Base-by-base conservation (phyloP, 2,888 invertebrate species). In the Prenolepis imparis region DNA sequence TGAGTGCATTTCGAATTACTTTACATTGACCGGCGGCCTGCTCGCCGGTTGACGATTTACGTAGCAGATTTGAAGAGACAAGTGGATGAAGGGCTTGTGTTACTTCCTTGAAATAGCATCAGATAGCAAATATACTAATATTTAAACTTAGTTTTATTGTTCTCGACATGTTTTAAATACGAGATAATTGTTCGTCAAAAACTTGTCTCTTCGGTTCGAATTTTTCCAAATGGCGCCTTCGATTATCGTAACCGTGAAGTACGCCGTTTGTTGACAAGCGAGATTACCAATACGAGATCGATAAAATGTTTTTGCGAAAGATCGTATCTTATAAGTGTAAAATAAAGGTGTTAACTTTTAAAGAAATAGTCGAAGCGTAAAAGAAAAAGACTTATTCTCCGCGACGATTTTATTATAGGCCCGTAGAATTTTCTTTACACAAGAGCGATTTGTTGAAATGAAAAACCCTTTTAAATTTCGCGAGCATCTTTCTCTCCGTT, bases 401-500 rank as follows among this genome's bases (percentile, higher is more conserved):
- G n/a, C n/a, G n/a, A n/a, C n/a, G n/a, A n/a, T n/a, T n/a, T n/a
- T n/a, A n/a, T n/a, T n/a, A n/a, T n/a, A n/a, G n/a, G n/a, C n/a
- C n/a, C n/a, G n/a, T n/a, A n/a, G n/a, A n/a, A n/a, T n/a, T n/a
- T n/a, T n/a, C n/a, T n/a, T n/a, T n/a, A n/a, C 28, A 28, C 57
- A 41, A 44, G 21, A 21, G 32, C 48, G 32, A 9, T 48, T 72
- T 21, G 36, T 55, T 64, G 72, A 81, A 78, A 63, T 48, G 52
- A 74, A 61, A 86, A 77, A 44, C 52, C 73, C 44, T 75, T 81
- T 72, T 82, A 48, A 81, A 66, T 61, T 67, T 52, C 68, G 77
- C 32, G 63, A 64, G 61, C 63, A 77, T 86, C 83, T 86, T 68
- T 82, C 74, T 84, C 74, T 74, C 57, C 8, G 66, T 90, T 90